phyloP scores from a whole-genome alignment of 2,113 vertebrate genomes.

The Ovibos moschatus region DNA sequence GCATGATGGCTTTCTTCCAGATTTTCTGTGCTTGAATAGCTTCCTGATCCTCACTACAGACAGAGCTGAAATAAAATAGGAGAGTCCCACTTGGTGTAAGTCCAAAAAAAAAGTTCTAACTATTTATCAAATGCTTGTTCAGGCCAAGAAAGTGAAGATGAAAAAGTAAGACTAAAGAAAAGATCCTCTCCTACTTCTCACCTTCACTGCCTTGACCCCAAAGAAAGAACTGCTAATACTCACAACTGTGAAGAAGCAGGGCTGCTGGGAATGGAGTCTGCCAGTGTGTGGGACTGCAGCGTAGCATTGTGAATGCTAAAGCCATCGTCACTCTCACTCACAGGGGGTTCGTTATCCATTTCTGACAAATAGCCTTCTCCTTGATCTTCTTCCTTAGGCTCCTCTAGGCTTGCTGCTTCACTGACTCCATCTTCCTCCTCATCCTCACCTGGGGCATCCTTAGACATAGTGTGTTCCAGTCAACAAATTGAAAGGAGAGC shows the following conservation, averaged over 20 bases:
- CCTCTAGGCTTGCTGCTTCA: constrained; percentile 94
- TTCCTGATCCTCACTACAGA: constrained; percentile 98
- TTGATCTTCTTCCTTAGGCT: constrained; percentile 91
- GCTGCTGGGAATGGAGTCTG: constrained; percentile 98
- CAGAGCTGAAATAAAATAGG: constrained; percentile 85
- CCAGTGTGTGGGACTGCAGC: constrained; percentile 91
- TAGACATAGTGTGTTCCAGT: constrained; percentile 67
- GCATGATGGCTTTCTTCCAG: constrained; percentile 99
- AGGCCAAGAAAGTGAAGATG: constrained; percentile 2
- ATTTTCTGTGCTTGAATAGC: constrained; percentile 99
- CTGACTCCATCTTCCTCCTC: constrained; percentile 97
- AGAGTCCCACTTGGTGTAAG: neutral
- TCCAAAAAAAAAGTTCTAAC: neutral
- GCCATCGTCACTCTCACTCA: constrained; percentile 98
- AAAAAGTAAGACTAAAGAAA: neutral
- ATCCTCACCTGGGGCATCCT: constrained; percentile 92
- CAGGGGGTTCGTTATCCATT: constrained; percentile 93
- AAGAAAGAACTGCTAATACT: constrained; percentile 75
- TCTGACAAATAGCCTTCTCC: constrained; percentile 96
- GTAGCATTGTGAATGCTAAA: constrained; percentile 95
- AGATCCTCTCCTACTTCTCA: constrained; percentile 18
- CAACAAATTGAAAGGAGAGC: constrained; percentile 49
- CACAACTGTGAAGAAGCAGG: constrained; percentile 99
- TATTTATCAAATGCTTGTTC: constrained; percentile 32
- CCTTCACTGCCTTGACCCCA: neutral